A percentile compares a stretch with the other conserved stretches of the same genome.
Evolutionary conservation across 2,113 vertebrate genomes (phyloP).

Genomic region (Rhinoptilus africanus): DNA sequence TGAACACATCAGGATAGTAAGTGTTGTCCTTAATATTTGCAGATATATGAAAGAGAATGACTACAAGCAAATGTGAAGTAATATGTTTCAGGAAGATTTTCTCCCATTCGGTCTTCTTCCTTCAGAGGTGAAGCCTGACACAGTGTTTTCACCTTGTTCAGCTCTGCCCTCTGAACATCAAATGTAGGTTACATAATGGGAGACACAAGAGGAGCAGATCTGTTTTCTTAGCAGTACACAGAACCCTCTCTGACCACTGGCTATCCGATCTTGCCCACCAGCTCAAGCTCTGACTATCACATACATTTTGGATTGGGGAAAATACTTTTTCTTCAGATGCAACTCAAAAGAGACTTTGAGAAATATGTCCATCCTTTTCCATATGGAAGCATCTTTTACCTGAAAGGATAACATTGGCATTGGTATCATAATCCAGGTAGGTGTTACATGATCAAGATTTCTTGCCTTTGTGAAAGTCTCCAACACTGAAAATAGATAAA

Average conservation of each 20-base stretch:
- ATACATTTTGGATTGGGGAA: not conserved
- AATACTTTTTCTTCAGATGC: not conserved
- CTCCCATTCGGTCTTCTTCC: not conserved
- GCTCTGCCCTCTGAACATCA: not conserved
- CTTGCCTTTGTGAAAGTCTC: not conserved
- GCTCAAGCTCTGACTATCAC: rapidly evolving
- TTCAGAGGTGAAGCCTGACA: not conserved
- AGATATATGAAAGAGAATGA: not conserved
- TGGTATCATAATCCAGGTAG: rapidly evolving
- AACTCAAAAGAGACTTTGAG: not conserved
- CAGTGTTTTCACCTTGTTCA: not conserved
- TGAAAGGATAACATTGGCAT: not conserved
- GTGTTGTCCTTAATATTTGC: not conserved
- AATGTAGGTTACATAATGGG: not conserved
- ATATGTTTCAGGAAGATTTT: not conserved
- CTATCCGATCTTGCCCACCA: not conserved
- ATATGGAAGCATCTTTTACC: not conserved
- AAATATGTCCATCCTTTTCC: not conserved
- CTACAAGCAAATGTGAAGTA: not conserved
- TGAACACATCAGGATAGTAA: not conserved
- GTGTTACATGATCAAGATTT: not conserved
- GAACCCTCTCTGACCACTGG: not conserved
- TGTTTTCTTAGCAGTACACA: not conserved
- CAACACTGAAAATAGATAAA: not conserved
- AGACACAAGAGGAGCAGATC: rapidly evolving